phyloP scores from a whole-genome alignment of 2,888 invertebrate genomes.

The Pachycephus smyrnensis region DNA sequence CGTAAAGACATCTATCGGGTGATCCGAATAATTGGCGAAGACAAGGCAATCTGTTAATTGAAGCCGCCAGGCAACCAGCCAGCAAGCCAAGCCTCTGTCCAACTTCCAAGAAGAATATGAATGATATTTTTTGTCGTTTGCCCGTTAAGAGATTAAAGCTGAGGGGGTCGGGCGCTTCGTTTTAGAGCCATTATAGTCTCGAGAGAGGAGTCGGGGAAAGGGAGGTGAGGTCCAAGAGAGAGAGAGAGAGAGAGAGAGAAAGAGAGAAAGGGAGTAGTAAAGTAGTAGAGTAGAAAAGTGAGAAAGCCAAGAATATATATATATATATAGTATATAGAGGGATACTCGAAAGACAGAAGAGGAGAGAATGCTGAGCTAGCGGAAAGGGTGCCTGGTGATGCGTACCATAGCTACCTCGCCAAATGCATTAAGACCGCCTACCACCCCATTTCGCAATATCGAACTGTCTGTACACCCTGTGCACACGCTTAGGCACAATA shows the following conservation, averaged over 20 bases:
- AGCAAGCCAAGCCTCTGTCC: constrained; percentile 29
- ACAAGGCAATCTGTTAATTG: constrained; percentile 53
- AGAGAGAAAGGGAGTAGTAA: not conserved
- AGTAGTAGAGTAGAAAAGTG: not conserved
- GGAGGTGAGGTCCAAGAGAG: constrained; percentile 5
- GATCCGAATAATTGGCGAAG: constrained; percentile 37
- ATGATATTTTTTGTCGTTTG: constrained; percentile 56
- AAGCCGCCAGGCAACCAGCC: constrained; percentile 26
- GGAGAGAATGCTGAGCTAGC: constrained; percentile 63
- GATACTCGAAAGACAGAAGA: constrained; percentile 21
- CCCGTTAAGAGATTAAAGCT: constrained; percentile 64
- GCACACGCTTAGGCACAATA: not conserved
- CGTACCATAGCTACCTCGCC: constrained; percentile 59
- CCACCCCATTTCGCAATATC: constrained; percentile 48
- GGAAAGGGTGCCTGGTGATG: constrained; percentile 66
- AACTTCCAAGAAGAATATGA: constrained; percentile 43
- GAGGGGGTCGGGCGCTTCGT: constrained; percentile 50
- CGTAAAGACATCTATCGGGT: constrained; percentile 20
- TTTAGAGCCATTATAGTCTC: constrained; percentile 57
- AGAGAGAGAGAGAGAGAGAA: constrained; percentile 1
- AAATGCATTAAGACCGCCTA: constrained; percentile 65
- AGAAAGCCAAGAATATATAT: constrained; percentile 12
- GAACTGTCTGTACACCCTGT: constrained; percentile 43
- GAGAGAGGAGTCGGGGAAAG: constrained; percentile 18
- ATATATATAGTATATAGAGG: not conserved